These are phyloP conservation scores for Forpus xanthops DNA, from an alignment of 2,797 vertebrate genomes.

Conservation along the genomic window DNA sequence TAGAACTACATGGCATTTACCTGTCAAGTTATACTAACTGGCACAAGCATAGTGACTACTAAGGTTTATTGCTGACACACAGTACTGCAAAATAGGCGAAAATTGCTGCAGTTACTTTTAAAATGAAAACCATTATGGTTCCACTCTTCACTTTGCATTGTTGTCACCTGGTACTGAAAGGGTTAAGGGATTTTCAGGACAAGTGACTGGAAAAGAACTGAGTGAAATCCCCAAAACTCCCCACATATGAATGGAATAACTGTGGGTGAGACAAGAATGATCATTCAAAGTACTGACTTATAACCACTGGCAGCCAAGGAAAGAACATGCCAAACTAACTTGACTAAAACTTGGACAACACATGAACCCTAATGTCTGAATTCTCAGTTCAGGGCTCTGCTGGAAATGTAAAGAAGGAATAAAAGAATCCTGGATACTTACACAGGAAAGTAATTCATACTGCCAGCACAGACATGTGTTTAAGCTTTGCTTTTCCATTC, in stretches of 20 bases:
- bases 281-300: conserved; percentile 37
- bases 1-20: neutral
- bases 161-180: neutral
- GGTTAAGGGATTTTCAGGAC: conserved; percentile 29
- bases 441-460: conserved; percentile 27
- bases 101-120: neutral
- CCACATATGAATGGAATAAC: conserved; percentile 37
- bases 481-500: conserved; percentile 61
- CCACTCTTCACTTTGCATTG: neutral
- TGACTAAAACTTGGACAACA: conserved; percentile 40
- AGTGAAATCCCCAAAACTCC: neutral
- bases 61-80: neutral
- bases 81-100: neutral
- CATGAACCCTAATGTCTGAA: neutral
- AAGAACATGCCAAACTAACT: conserved; percentile 43
- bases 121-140: neutral
- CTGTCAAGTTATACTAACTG: neutral
- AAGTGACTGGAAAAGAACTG: conserved; percentile 4
- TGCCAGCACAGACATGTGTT: conserved; percentile 56
- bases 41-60: neutral
- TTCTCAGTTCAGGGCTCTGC: conserved; percentile 15
- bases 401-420: conserved; percentile 55
- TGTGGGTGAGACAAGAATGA: neutral
- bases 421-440: conserved; percentile 44
- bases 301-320: conserved; percentile 12